These are phyloP conservation scores for Arge pagana DNA, from an alignment of 2,888 invertebrate genomes.

Conservation along the genomic window DNA sequence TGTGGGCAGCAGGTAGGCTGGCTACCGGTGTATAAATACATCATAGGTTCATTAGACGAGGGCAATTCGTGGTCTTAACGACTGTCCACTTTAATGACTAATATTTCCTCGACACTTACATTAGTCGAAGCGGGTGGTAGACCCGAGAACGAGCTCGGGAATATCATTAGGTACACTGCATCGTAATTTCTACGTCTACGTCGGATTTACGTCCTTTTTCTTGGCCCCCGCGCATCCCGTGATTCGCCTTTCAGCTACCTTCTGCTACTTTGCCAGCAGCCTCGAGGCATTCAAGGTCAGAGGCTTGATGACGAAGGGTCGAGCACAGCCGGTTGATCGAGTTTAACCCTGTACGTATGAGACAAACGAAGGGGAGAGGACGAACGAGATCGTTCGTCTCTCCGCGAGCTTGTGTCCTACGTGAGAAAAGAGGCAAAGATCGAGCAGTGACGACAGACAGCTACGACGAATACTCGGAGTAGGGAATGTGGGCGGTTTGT, in stretches of 20 bases:
- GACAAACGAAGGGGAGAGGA: slow-evolving; percentile 11
- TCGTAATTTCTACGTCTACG: too few species aligned
- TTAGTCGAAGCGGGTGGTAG: too few species aligned
- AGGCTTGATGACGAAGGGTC: too few species aligned
- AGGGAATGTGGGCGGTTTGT: slow-evolving; percentile 17
- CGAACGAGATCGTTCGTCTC: slow-evolving; percentile 13
- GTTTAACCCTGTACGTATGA: slow-evolving; percentile 48
- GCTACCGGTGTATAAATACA: slow-evolving; percentile 6
- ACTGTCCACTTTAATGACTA: not conserved
- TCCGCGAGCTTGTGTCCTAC: slow-evolving; percentile 2
- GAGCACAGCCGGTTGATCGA: slow-evolving; percentile 55
- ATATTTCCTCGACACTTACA: not conserved
- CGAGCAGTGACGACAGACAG: not conserved
- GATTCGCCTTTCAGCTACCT: too few species aligned
- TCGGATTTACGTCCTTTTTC: too few species aligned
- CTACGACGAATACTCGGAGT: slow-evolving; percentile 7
- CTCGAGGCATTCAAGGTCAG: too few species aligned
- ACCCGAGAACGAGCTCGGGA: too few species aligned
- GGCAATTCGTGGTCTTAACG: not conserved
- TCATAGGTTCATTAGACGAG: slow-evolving; percentile 6
- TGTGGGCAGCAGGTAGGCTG: slow-evolving; percentile 1
- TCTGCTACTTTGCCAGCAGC: too few species aligned
- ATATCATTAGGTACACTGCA: too few species aligned
- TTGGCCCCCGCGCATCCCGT: too few species aligned
- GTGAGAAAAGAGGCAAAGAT: not conserved